phyloP scores from a whole-genome alignment of 1,140 invertebrate genomes.

The Ylistrum balloti region DNA sequence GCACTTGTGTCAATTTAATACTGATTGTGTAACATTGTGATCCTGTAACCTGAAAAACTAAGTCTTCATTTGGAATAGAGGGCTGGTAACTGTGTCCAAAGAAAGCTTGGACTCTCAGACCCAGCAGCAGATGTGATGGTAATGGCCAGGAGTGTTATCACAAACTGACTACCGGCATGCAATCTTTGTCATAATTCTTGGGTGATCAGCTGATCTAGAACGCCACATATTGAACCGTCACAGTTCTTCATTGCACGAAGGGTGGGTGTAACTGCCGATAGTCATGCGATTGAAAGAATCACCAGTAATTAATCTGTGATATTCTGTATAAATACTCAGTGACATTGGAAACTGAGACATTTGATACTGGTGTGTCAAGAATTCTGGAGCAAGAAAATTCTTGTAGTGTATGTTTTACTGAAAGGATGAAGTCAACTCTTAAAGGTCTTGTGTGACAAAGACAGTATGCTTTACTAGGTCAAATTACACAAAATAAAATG shows the following conservation, averaged over 20 bases:
- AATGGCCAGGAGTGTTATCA: not conserved
- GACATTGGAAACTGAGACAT: not conserved
- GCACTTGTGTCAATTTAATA: no score
- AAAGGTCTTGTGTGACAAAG: not conserved
- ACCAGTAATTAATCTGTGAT: conserved; percentile 6
- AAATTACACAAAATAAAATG: no score
- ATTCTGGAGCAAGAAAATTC: no score
- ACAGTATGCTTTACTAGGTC: no score
- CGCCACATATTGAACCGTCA: not conserved
- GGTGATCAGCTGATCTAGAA: not conserved
- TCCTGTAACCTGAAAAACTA: no score
- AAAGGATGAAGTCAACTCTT: not conserved
- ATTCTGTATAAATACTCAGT: not conserved
- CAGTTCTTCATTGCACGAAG: not conserved
- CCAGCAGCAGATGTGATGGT: not conserved
- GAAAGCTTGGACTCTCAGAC: not conserved
- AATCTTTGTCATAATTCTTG: conserved; percentile 27
- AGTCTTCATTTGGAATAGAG: no score
- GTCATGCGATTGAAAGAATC: not conserved
- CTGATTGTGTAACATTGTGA: no score
- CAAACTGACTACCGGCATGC: not conserved
- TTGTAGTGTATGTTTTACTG: no score
- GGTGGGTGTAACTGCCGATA: not conserved
- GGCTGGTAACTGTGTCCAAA: no score
- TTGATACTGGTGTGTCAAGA: no score